Evolutionary conservation across 1,140 invertebrate genomes (phyloP).

Genomic region (Neoseiulus cucumeris): DNA sequence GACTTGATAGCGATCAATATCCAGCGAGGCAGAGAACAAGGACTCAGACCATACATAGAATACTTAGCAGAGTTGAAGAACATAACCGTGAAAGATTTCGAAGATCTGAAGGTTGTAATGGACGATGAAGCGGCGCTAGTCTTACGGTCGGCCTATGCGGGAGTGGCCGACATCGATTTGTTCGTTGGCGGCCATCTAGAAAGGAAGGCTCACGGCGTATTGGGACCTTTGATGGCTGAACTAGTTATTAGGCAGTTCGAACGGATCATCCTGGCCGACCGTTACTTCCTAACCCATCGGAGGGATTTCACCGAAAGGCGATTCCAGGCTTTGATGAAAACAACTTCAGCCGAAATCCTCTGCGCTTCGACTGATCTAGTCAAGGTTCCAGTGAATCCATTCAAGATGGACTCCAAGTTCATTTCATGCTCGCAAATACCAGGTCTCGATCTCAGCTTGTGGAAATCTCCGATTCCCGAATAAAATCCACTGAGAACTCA

Average conservation of each 20-base stretch:
- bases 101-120: conserved; percentile 48
- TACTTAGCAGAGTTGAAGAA: conserved; percentile 58
- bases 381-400: not conserved
- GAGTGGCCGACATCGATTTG: conserved; percentile 25
- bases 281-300: not conserved
- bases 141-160: not conserved
- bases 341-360: not conserved
- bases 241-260: not conserved
- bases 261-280: not conserved
- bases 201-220: conserved; percentile 10
- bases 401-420: not conserved
- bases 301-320: not conserved
- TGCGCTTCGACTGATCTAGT: not conserved
- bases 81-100: conserved; percentile 46
- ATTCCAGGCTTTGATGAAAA: not conserved
- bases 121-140: not conserved
- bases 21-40: conserved; percentile 27
- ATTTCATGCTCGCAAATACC: not conserved
- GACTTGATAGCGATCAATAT: conserved; percentile 27
- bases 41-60: conserved; percentile 42
- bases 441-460: not conserved
- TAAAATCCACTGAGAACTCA: too few relatives aligned
- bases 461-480: too few relatives aligned
- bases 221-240: conserved; percentile 26
- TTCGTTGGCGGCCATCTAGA: conserved; percentile 25